phyloP scores from a whole-genome alignment of 2,797 vertebrate species.

The Spinus olivaceus region DNA sequence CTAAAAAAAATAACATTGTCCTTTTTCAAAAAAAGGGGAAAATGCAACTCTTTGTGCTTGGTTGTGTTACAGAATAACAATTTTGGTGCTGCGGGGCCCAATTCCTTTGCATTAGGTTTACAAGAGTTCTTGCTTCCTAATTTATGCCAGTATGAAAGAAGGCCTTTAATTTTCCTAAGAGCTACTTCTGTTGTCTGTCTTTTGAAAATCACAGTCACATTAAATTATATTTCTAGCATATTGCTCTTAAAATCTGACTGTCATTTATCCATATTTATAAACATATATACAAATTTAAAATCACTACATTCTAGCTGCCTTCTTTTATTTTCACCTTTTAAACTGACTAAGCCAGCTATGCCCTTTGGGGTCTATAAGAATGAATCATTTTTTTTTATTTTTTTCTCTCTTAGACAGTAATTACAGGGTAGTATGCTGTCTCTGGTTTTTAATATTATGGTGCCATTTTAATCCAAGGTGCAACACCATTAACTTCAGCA shows the following conservation, averaged over 20 bases:
- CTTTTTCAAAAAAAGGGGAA: background rate
- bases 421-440: conserved; percentile 37
- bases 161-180: conserved; percentile 6
- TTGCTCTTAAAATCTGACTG: conserved; percentile 24
- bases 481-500: conserved; percentile 50
- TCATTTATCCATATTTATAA: background rate
- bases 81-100: background rate
- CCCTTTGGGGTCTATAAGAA: conserved; percentile 50
- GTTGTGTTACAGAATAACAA: background rate
- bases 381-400: conserved; percentile 61
- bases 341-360: conserved; percentile 35
- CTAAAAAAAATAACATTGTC: conserved; percentile 34
- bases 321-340: conserved; percentile 54
- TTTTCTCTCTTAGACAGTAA: conserved; percentile 55
- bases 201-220: conserved; percentile 9
- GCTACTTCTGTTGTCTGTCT: conserved; percentile 5
- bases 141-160: background rate
- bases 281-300: background rate
- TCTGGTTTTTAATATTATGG: conserved; percentile 62
- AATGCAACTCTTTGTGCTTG: background rate
- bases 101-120: conserved; percentile 2
- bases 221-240: conserved; percentile 15
- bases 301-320: background rate
- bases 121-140: background rate
- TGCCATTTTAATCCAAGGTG: conserved; percentile 50